Evolutionary conservation across 2,113 vertebrate genomes (phyloP), one percentile per base, ranked within the genome.

Genomic region (Machaerirhynchus nigripectus): DNA sequence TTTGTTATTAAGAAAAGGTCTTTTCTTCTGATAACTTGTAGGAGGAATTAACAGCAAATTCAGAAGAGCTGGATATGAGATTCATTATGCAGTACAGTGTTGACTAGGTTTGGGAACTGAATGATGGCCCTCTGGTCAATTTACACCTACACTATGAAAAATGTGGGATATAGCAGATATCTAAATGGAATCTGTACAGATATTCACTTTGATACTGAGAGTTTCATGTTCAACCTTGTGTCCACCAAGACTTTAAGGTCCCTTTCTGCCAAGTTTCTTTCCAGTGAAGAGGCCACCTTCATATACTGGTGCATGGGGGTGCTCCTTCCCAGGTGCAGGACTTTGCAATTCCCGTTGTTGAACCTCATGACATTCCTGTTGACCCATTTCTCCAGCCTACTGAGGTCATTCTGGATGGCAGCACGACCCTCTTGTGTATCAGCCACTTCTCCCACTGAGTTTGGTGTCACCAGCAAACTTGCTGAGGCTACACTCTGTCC

Each of bases 391-490:
- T 83, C 69, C 55, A 55, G 1, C 11, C 18, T 55, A 8, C 1
- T 61, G 35, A 55, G 31, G 6, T 55, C 63, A 31, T 60, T 47
- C 40, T 69, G 24, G n/a, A 35, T 68, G 55, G 30, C 21, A 83
- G 17, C n/a, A 76, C 0, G 0, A 31, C 30, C 39, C 35, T 76
- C 7, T 28, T 9, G 9, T 20, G 6, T 5, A 37, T 28, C 35
- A 63, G 31, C 22, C 12, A 11, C 31, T 55, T 10, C 63, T 56
- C 47, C 31, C 47, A 61, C n/a, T n/a, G n/a, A n/a, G 26, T 31
- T 22, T 55, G 70, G 24, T 27, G 17, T 23, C 55, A 40, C 42
- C 70, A 76, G 39, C 13, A 56, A 35, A 55, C 22, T 53, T 55
- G 21, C 30, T 83, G 55, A 69, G 19, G 30, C 20, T 68, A 1